Conservation (phyloP, 2,113 vertebrate genomes). For the Anoura caudifer region DNA sequence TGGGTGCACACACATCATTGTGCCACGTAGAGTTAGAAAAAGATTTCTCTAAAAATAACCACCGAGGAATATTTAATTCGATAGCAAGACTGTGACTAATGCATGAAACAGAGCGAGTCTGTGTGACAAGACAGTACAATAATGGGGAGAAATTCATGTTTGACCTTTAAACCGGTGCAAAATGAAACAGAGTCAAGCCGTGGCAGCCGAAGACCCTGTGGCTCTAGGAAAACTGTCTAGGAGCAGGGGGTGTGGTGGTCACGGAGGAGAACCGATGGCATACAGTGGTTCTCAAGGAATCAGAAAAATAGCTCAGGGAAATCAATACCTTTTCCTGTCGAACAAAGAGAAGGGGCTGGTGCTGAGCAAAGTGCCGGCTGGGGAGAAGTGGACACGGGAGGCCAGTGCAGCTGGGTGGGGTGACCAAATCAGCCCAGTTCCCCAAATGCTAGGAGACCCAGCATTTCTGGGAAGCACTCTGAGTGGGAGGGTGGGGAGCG, state of each 20-base stretch:
- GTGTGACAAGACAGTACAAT: constrained; percentile 54
- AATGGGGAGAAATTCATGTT: constrained; percentile 43
- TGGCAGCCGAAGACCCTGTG: background rate
- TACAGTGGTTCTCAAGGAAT: background rate
- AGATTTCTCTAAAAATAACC: constrained; percentile 69
- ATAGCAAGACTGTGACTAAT: constrained; percentile 48
- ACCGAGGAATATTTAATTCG: constrained; percentile 39
- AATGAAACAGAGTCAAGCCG: constrained; percentile 5
- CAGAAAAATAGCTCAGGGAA: constrained; percentile 13
- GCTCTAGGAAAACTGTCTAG: background rate
- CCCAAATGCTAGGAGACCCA: constrained; percentile 18
- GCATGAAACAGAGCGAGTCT: constrained; percentile 48
- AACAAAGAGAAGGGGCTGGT: background rate
- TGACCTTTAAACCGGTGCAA: constrained; percentile 57
- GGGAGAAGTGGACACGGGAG: background rate
- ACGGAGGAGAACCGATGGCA: background rate
- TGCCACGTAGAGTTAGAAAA: constrained; percentile 39
- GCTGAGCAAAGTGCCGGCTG: constrained; percentile 1
- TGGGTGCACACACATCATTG: constrained; percentile 30
- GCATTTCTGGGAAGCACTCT: constrained; percentile 27
- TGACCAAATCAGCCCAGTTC: constrained; percentile 10
- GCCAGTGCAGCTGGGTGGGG: background rate
- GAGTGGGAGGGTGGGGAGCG: background rate
- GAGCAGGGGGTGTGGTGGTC: background rate
- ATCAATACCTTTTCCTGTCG: constrained; percentile 42